A percentile compares a stretch with the other conserved stretches of the same genome.
Evolutionary conservation across 1,140 invertebrate genomes (phyloP).

Genomic region (Cyphomyrmex costatus): DNA sequence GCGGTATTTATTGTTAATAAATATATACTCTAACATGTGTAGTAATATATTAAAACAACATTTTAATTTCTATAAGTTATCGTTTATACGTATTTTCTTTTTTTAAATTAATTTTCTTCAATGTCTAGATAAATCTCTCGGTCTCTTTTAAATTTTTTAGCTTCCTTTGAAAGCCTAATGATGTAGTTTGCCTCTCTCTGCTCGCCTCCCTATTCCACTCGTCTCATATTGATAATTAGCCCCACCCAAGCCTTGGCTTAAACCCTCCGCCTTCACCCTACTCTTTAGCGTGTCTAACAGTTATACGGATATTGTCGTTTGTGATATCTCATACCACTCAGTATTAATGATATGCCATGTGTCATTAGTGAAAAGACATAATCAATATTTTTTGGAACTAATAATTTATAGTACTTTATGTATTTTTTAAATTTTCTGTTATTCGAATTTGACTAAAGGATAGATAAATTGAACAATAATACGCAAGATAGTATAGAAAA

Average conservation of each 20-base stretch:
- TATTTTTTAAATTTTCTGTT: too few species aligned
- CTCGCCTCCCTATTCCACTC: constrained; percentile 1
- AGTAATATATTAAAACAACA: constrained; percentile 22
- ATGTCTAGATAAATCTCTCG: neutral
- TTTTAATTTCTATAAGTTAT: neutral
- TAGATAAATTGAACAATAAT: too few species aligned
- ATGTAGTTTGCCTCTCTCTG: constrained; percentile 40
- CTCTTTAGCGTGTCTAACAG: constrained; percentile 42
- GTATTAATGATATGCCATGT: constrained; percentile 33
- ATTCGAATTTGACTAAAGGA: too few species aligned
- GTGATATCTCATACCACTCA: constrained; percentile 38
- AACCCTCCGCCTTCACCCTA: constrained; percentile 44
- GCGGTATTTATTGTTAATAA: too few species aligned
- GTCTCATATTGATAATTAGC: constrained; percentile 69
- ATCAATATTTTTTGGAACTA: neutral
- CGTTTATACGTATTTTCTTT: neutral
- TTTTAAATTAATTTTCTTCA: neutral
- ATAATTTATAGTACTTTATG: too few species aligned
- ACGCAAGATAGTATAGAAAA: neutral
- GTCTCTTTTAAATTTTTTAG: constrained; percentile 50
- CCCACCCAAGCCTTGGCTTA: constrained; percentile 31
- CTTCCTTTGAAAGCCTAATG: constrained; percentile 66
- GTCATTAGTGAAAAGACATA: constrained; percentile 1
- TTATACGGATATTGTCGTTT: constrained; percentile 49
- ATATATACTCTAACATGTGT: too few species aligned